phyloP scores from a whole-genome alignment of 2,113 vertebrate species.

The Xenus cinereus region DNA sequence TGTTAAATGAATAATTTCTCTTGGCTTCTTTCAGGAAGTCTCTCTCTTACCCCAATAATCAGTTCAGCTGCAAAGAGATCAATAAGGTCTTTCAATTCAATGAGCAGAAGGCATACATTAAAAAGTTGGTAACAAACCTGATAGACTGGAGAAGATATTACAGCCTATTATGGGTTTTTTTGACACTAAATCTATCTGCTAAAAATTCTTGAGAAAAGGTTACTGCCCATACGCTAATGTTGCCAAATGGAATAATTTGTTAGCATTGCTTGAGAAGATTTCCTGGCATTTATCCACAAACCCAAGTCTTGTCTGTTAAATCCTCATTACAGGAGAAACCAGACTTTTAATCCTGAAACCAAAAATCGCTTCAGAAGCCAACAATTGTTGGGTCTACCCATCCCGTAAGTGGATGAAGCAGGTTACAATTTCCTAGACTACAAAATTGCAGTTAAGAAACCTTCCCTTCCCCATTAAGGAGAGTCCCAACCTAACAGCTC shows the following conservation, averaged over 20 bases:
- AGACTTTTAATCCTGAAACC: not conserved
- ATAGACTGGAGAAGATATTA: conserved; percentile 16
- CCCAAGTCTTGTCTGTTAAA: conserved; percentile 25
- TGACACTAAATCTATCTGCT: conserved; percentile 52
- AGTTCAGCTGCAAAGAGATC: conserved; percentile 41
- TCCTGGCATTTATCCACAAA: conserved; percentile 21
- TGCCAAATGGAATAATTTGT: conserved; percentile 49
- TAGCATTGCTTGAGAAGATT: not conserved
- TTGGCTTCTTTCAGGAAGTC: conserved; percentile 18
- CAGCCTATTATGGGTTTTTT: not conserved
- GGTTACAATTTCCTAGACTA: not conserved
- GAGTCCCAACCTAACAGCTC: not conserved
- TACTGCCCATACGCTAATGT: conserved; percentile 29
- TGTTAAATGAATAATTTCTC: conserved; percentile 53
- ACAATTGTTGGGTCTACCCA: not conserved
- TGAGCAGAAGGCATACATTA: conserved; percentile 34
- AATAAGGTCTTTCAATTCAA: conserved; percentile 54
- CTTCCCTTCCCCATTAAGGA: not conserved
- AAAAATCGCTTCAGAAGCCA: not conserved
- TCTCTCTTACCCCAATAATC: conserved; percentile 54
- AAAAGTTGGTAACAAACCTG: conserved; percentile 33
- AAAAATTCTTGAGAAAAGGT: conserved; percentile 55
- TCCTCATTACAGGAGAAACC: not conserved
- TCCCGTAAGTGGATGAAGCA: not conserved
- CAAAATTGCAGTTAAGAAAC: not conserved